phyloP scores from a whole-genome alignment of 2,888 invertebrate species.

The Amphipoea lucens region DNA sequence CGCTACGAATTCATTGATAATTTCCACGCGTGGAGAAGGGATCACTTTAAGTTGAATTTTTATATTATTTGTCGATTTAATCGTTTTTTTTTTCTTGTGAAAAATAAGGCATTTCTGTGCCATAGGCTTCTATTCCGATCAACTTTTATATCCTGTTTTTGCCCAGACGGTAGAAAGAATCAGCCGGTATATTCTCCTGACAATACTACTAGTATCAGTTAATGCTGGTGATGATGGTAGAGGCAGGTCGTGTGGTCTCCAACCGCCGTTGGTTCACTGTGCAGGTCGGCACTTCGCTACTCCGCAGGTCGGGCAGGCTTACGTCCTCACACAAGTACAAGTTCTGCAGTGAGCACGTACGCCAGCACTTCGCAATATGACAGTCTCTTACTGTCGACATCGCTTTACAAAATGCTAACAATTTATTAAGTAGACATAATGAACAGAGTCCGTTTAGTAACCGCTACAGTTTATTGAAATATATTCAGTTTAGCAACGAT shows the following conservation, averaged over 20 bases:
- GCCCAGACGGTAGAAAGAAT: no score
- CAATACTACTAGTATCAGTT: neutral
- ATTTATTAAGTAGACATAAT: constrained; percentile 38
- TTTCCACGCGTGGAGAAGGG: no score
- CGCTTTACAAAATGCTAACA: constrained; percentile 14
- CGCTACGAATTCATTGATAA: no score
- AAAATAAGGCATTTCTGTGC: no score
- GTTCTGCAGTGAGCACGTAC: neutral
- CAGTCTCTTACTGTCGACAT: constrained; percentile 8
- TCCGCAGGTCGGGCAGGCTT: neutral
- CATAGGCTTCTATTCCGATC: no score
- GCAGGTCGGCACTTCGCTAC: no score
- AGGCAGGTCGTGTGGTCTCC: no score
- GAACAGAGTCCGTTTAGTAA: constrained; percentile 11
- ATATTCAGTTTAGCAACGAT: constrained; percentile 48
- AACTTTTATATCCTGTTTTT: no score
- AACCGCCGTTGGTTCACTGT: neutral
- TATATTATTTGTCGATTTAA: no score
- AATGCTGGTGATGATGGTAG: neutral
- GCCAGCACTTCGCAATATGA: neutral
- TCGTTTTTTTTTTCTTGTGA: no score
- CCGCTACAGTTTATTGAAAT: constrained; percentile 28
- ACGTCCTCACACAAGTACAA: neutral
- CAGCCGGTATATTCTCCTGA: no score
- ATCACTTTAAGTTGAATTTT: no score